Conservation (phyloP, 2,113 vertebrate species). For the Thamnophis sirtalis region DNA sequence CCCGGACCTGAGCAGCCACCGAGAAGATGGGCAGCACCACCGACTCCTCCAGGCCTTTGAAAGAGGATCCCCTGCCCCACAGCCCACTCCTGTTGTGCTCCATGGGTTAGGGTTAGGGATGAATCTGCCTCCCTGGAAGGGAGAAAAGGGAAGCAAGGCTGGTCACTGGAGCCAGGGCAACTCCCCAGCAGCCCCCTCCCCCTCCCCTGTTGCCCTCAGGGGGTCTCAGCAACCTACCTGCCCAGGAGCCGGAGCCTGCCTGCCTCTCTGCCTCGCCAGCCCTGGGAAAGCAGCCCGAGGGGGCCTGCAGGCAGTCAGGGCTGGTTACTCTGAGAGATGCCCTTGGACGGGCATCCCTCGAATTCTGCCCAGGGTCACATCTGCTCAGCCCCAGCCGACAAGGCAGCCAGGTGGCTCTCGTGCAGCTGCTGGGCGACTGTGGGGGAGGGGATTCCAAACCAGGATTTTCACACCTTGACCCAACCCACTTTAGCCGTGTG, state of each 20-base stretch:
- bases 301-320: background rate
- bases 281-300: background rate
- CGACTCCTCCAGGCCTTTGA: background rate
- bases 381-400: background rate
- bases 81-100: constrained; percentile 5
- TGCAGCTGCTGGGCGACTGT: background rate
- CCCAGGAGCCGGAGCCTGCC: background rate
- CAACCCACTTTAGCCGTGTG: background rate
- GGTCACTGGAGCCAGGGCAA: background rate
- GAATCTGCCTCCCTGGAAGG: background rate
- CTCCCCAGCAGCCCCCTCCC: background rate
- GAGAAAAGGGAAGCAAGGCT: fast-evolving
- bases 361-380: background rate
- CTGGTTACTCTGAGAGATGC: background rate
- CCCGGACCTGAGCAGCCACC: constrained; percentile 76
- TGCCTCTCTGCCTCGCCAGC: background rate
- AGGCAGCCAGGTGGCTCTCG: background rate
- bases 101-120: fast-evolving
- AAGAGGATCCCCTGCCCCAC: fast-evolving
- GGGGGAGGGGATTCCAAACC: background rate
- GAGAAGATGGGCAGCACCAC: constrained; percentile 80
- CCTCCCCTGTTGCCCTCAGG: background rate
- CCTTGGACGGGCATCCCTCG: background rate
- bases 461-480: background rate
- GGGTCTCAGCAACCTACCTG: background rate